phyloP scores from a whole-genome alignment of 2,113 vertebrate genomes.

The Dunckerocampus dactyliophorus region DNA sequence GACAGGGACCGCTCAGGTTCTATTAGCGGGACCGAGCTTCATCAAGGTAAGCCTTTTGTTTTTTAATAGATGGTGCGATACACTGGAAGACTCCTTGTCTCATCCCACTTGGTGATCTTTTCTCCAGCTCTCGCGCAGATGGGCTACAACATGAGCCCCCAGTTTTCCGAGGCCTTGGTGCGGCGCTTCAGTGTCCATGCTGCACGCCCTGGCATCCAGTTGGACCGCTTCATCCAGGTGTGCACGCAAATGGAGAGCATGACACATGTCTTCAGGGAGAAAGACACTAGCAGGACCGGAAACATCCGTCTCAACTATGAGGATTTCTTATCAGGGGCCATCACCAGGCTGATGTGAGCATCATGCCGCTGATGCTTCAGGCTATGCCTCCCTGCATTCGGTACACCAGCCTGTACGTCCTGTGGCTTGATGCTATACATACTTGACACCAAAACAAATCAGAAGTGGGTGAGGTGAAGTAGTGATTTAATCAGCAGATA shows the following conservation, averaged over 20 bases:
- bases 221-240: slow-evolving; percentile 94
- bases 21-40: slow-evolving; percentile 83
- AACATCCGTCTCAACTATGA: slow-evolving; percentile 84
- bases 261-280: slow-evolving; percentile 88
- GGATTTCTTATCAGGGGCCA: slow-evolving; percentile 85
- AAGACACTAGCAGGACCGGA: slow-evolving; percentile 79
- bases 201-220: slow-evolving; percentile 75
- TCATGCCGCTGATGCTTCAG: not conserved
- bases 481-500: not conserved
- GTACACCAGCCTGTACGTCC: slow-evolving; percentile 11
- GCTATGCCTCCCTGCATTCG: not conserved
- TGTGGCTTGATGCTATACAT: slow-evolving; percentile 27
- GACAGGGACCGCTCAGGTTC: slow-evolving; percentile 86
- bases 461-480: too few relatives aligned
- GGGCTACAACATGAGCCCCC: slow-evolving; percentile 93
- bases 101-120: too few relatives aligned
- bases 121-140: slow-evolving; percentile 85
- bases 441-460: not conserved
- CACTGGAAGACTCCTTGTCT: not conserved
- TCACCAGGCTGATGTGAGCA: slow-evolving; percentile 82
- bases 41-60: slow-evolving; percentile 79
- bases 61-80: not conserved
- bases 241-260: slow-evolving; percentile 89
- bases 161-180: slow-evolving; percentile 85
- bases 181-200: slow-evolving; percentile 62